Evolutionary conservation across 2,113 vertebrate genomes (phyloP).

Genomic region (Centrocercus urophasianus): DNA sequence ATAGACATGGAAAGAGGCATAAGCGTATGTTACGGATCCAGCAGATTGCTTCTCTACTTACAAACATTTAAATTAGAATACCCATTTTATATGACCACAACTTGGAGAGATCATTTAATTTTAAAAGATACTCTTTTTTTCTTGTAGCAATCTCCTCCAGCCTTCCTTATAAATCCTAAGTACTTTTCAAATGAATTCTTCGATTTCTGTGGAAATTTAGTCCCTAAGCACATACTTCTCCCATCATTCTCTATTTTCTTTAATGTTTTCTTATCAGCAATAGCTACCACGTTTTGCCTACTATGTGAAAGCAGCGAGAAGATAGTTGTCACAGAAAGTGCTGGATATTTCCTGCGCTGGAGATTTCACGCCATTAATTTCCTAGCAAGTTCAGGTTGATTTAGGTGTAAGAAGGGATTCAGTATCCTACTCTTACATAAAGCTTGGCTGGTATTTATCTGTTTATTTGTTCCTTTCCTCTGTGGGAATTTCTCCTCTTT

Average conservation of each 20-base stretch:
- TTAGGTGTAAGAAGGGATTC: not conserved
- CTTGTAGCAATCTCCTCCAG: not conserved
- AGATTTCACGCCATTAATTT: not conserved
- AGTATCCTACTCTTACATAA: not conserved
- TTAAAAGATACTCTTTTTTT: not conserved
- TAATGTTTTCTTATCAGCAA: not conserved
- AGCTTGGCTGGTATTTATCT: not conserved
- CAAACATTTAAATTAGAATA: not conserved
- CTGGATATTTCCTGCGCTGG: not conserved
- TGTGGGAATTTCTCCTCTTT: not conserved
- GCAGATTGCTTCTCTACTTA: not conserved
- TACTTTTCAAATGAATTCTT: not conserved
- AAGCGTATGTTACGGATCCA: not conserved
- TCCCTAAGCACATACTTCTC: not conserved
- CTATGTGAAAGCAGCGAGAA: not conserved
- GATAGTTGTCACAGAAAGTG: not conserved
- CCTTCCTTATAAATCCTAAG: not conserved
- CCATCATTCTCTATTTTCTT: not conserved
- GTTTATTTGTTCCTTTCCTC: not conserved
- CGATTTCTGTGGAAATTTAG: not conserved
- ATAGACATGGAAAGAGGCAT: not conserved
- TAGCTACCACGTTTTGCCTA: not conserved
- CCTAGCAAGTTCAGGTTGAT: not conserved
- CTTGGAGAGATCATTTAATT: not conserved
- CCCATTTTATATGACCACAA: not conserved